A percentile compares a stretch with the other conserved stretches of the same genome.
Conservation (phyloP, 1,140 invertebrate species). For the Aphaenogaster floridana region DNA sequence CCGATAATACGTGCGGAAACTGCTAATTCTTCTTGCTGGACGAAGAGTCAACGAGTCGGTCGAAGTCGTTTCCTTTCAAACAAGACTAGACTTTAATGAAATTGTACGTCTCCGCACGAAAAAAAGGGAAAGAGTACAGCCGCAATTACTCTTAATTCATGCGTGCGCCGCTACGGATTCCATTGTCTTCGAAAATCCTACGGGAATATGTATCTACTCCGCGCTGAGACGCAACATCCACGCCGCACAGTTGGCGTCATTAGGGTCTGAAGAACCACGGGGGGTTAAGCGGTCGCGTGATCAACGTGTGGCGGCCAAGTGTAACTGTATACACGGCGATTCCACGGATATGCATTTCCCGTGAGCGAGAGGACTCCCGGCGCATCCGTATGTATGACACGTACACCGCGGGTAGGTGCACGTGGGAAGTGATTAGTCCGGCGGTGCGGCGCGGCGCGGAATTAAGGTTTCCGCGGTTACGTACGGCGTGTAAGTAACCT, state of each 20-base stretch:
- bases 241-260: slow-evolving; percentile 33
- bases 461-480: slow-evolving; percentile 58
- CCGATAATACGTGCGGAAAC: neutral
- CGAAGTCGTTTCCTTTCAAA: neutral
- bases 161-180: neutral
- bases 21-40: neutral
- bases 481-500: slow-evolving; percentile 41
- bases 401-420: slow-evolving; percentile 11
- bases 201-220: neutral
- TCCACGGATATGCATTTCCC: slow-evolving; percentile 55
- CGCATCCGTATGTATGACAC: slow-evolving; percentile 36
- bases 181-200: slow-evolving; percentile 1
- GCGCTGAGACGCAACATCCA: slow-evolving; percentile 9
- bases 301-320: slow-evolving; percentile 39
- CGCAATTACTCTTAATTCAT: slow-evolving; percentile 30
- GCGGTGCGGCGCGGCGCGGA: slow-evolving; percentile 33
- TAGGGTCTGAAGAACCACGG: slow-evolving; percentile 42
- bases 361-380: slow-evolving; percentile 10
- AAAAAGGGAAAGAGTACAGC: neutral
- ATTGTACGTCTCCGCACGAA: neutral
- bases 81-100: neutral
- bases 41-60: neutral
- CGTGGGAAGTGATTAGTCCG: slow-evolving; percentile 61
- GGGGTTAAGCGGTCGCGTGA: slow-evolving; percentile 52
- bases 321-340: slow-evolving; percentile 54